Conservation (phyloP, 2,113 vertebrate genomes). For the Pseudopodoces humilis region DNA sequence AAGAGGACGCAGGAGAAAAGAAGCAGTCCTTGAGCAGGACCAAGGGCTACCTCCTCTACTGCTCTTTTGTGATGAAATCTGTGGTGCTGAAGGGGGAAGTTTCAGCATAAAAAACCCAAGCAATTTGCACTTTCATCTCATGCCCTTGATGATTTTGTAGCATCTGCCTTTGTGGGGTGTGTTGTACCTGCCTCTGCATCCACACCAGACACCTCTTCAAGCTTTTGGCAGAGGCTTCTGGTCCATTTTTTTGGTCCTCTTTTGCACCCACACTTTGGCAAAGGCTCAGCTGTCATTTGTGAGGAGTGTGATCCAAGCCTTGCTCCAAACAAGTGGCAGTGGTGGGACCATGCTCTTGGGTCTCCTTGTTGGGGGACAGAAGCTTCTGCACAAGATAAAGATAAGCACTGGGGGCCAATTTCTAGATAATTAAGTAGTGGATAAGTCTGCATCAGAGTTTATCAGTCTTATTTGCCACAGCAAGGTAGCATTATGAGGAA, state of each 20-base stretch:
- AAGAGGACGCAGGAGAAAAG: background rate
- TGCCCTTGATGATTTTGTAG: background rate
- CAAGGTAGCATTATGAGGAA: background rate
- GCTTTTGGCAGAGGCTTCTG: background rate
- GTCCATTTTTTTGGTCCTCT: background rate
- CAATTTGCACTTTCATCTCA: background rate
- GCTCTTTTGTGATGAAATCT: background rate
- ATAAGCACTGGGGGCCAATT: background rate
- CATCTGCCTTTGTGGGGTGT: background rate
- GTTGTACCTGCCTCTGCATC: background rate
- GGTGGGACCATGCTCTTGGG: background rate
- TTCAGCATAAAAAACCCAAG: accelerated
- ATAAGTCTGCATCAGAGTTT: background rate
- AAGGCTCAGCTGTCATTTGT: background rate
- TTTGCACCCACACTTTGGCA: background rate
- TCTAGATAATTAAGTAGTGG: background rate
- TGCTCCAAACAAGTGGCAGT: background rate
- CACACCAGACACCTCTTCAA: background rate
- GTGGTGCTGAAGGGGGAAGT: background rate
- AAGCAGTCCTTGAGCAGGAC: background rate
- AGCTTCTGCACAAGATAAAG: background rate
- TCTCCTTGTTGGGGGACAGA: background rate
- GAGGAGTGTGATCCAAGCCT: background rate
- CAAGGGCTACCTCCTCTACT: background rate
- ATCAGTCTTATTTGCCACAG: background rate